Evolutionary conservation across 92 coral and sea anemone genomes (phyloP), one percentile per base, ranked within the genome.

Genomic region (Heliopora coerulea): DNA sequence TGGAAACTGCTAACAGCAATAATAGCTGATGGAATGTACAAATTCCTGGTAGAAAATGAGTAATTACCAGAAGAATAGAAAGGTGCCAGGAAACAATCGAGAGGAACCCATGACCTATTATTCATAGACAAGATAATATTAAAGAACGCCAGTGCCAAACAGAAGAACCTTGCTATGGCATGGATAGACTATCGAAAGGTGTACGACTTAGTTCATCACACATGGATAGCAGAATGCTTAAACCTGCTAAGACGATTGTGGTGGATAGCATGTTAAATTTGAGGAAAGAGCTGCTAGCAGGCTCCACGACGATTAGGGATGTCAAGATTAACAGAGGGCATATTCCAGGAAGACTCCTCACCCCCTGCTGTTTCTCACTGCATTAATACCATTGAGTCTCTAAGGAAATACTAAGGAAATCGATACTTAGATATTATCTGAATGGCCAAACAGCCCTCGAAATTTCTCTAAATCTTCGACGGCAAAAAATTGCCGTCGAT

Each of bases 171-270:
- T 1, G 60, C 58, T 6, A 52, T 52, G 18, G 58, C 8, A 17
- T 52, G 3, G 76, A 78, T 35, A 4, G 42, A 37, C 42, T 67
- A 35, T 23, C 33, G 41, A 20, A 67, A 67, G 26, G 56, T 56
- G 20, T 67, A 30, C 20, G 74, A 67, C 30, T 20, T 37, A 56
- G 19, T 67, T 48, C 73, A 77, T 23, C 80, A 74, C 23, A 27
- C 80, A 37, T 74, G 50, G 74, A 67, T 40, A 11, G 20, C 20
- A 39, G 20, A 82, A 27, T 1, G 87, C 42, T n/a, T 0, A 27
- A 20, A 82, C 82, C 17, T 30, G 52, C 18, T 72, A 80, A 29
- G 70, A n/a, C n/a, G n/a, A n/a, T n/a, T n/a, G n/a, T n/a, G n/a
- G n/a, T n/a, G n/a, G n/a, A n/a, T n/a, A n/a, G n/a, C n/a, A n/a